Conservation (phyloP, 2,888 invertebrate species). For the Tipula helvola region DNA sequence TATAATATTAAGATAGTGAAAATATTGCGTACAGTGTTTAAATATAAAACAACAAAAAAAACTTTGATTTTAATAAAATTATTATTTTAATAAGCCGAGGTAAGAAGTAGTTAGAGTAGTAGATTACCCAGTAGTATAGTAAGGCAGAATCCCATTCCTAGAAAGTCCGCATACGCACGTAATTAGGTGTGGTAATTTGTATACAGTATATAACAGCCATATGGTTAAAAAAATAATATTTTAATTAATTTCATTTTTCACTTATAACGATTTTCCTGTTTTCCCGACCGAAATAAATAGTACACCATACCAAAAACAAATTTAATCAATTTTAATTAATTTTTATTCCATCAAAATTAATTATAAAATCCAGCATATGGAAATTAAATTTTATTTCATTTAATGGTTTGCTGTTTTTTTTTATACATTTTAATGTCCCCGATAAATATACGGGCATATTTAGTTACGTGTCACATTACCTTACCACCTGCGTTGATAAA, state of each 20-base stretch:
- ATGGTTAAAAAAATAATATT: background rate
- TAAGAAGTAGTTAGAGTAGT: background rate
- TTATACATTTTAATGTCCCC: background rate
- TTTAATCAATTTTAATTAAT: background rate
- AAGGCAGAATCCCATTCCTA: background rate
- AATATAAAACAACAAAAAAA: background rate
- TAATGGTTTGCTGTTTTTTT: background rate
- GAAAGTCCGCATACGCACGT: background rate
- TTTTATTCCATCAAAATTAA: background rate
- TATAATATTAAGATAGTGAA: background rate
- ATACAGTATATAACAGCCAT: background rate
- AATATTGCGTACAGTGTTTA: background rate
- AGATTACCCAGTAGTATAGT: background rate
- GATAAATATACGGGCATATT: background rate
- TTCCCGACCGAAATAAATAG: background rate
- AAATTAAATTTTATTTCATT: background rate
- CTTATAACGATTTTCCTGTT: background rate
- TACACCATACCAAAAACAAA: background rate
- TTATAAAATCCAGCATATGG: background rate
- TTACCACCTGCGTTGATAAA: background rate
- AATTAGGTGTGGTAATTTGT: background rate
- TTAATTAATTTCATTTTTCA: background rate
- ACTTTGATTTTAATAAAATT: background rate
- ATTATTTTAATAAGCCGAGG: background rate
- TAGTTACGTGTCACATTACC: background rate